Evolutionary conservation across 1,140 invertebrate species (phyloP).

Genomic region (Marisa cornuarietis): DNA sequence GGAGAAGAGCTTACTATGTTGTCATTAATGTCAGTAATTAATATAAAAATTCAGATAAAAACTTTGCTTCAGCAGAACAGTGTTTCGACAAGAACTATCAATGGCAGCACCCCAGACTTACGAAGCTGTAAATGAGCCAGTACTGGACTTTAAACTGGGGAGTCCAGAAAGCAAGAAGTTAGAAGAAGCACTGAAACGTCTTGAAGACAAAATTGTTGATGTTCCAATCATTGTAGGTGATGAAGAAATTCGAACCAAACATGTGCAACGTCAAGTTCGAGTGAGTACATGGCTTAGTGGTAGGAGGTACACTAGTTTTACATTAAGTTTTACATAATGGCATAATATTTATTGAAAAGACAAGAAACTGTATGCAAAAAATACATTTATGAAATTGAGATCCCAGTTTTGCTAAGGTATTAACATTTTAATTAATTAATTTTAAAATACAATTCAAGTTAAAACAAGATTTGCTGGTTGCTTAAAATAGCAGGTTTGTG

Average conservation of each 20-base stretch:
- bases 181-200: slow-evolving; percentile 77
- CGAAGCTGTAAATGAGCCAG: slow-evolving; percentile 68
- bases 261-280: slow-evolving; percentile 80
- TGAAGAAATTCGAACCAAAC: slow-evolving; percentile 81
- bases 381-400: no score
- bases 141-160: slow-evolving; percentile 79
- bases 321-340: no score
- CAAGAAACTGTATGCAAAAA: no score
- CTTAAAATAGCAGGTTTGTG: slow-evolving; percentile 26
- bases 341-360: no score
- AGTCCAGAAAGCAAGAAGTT: slow-evolving; percentile 84
- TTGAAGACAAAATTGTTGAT: slow-evolving; percentile 76
- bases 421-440: no score
- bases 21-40: no score
- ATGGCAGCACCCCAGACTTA: slow-evolving; percentile 37
- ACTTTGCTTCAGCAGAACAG: neutral
- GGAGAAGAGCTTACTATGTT: no score
- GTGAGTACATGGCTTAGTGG: slow-evolving; percentile 63
- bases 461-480: neutral
- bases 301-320: no score
- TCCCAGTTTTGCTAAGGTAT: no score
- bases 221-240: slow-evolving; percentile 93
- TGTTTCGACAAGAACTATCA: neutral
- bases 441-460: no score
- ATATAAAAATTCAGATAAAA: no score